Evolutionary conservation across 2,113 vertebrate genomes (phyloP).

Genomic region (Silurus asotus): DNA sequence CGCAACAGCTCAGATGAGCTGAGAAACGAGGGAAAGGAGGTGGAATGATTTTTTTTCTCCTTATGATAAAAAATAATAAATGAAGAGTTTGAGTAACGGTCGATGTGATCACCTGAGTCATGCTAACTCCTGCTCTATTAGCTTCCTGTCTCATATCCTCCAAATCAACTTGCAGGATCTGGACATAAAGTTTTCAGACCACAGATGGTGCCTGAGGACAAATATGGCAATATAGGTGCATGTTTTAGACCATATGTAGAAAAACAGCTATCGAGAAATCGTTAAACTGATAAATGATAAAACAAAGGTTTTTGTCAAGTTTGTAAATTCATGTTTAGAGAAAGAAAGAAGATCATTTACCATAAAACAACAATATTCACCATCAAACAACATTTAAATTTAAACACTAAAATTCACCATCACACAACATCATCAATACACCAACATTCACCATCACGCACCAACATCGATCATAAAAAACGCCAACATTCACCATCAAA

Average conservation of each 20-base stretch:
- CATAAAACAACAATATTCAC: no score
- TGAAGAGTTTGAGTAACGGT: slow-evolving; percentile 3
- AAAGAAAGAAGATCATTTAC: no score
- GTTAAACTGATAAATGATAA: not conserved
- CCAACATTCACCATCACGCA: no score
- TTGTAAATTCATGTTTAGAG: not conserved
- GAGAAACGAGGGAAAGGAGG: not conserved
- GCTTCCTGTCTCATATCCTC: not conserved
- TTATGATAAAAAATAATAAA: slow-evolving; percentile 3
- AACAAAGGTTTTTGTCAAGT: not conserved
- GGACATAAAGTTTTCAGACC: not conserved
- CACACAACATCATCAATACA: no score
- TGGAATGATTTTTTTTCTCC: not conserved
- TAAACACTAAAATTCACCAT: no score
- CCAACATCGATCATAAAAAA: no score
- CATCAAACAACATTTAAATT: no score
- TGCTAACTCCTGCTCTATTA: slow-evolving; percentile 15
- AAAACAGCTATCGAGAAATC: not conserved
- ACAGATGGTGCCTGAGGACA: not conserved
- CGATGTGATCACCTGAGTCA: slow-evolving; percentile 41
- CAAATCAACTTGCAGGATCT: not conserved
- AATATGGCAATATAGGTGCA: not conserved
- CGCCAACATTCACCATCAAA: no score
- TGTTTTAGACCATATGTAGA: not conserved
- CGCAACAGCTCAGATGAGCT: slow-evolving; percentile 9